Evolutionary conservation across 2,888 invertebrate species (phyloP).

Genomic region (Epicampocera succincta): DNA sequence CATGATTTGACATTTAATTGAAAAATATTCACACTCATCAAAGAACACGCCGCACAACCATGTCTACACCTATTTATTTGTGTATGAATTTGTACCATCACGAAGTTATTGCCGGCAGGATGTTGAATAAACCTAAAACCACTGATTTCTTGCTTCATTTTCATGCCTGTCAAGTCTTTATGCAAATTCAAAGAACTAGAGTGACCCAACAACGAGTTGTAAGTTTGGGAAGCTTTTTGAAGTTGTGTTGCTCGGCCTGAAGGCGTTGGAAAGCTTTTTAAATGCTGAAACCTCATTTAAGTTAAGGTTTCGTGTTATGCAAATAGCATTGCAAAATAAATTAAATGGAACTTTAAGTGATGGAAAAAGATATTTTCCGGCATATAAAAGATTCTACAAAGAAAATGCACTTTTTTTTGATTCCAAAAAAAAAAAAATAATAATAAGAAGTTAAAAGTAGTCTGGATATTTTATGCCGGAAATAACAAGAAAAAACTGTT

Average conservation of each 20-base stretch:
- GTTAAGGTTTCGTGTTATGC: not conserved
- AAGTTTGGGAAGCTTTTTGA: not conserved
- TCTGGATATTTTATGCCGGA: too few species aligned
- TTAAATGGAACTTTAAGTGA: not conserved
- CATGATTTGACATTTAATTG: constrained; percentile 67
- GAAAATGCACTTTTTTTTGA: too few species aligned
- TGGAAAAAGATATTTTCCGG: not conserved
- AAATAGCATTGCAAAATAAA: not conserved
- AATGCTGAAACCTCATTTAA: constrained; percentile 14
- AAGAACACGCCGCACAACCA: not conserved
- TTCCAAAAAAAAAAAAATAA: not conserved
- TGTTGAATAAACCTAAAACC: constrained; percentile 32
- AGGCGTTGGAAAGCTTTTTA: constrained; percentile 8
- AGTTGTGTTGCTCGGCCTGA: not conserved
- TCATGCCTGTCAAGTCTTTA: constrained; percentile 46
- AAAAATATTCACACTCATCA: constrained; percentile 60
- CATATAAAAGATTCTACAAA: too few species aligned
- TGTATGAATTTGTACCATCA: constrained; percentile 11
- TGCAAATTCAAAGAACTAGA: constrained; percentile 32
- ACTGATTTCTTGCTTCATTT: constrained; percentile 49
- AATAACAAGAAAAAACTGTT: too few species aligned
- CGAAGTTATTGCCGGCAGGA: constrained; percentile 33
- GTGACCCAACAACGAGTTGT: constrained; percentile 17
- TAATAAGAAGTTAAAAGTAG: too few species aligned
- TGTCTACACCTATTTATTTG: constrained; percentile 14